Evolutionary conservation across 2,797 vertebrate species (phyloP).

Genomic region (Micrastur ruficollis): DNA sequence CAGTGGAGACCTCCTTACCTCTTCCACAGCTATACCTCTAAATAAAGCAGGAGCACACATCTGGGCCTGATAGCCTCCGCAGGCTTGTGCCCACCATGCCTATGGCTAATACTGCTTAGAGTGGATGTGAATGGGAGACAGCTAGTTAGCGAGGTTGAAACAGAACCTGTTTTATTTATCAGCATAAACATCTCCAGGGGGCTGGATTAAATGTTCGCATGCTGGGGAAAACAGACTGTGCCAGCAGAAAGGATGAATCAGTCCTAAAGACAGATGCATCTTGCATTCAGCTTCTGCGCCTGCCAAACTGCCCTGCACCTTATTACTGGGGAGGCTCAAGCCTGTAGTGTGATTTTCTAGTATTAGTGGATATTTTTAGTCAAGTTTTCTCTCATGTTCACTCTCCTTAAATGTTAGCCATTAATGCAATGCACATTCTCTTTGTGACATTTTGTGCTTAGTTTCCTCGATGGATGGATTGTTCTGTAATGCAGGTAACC

Average conservation of each 20-base stretch:
- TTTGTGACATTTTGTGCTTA: conserved; percentile 25
- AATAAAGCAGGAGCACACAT: neutral
- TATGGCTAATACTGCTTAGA: neutral
- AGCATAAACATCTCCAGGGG: neutral
- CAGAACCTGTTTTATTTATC: neutral
- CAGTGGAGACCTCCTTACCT: neutral
- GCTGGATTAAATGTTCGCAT: neutral
- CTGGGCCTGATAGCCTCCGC: neutral
- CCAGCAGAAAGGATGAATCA: conserved; percentile 45
- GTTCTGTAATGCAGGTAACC: conserved; percentile 8
- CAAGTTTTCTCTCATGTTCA: neutral
- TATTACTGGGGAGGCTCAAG: neutral
- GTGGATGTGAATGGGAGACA: neutral
- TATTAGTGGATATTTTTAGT: conserved; percentile 12
- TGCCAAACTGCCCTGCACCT: neutral
- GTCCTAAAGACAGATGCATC: neutral
- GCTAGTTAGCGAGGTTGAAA: neutral
- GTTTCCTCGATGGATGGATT: neutral
- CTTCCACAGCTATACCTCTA: neutral
- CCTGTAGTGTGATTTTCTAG: neutral
- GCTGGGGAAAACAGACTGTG: conserved; percentile 16
- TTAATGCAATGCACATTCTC: neutral
- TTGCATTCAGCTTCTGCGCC: neutral
- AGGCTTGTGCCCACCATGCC: neutral
- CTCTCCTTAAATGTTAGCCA: neutral